These are phyloP conservation scores for Ormyrus pomaceus DNA, from an alignment of 2,888 invertebrate genomes.

Conservation along the genomic window DNA sequence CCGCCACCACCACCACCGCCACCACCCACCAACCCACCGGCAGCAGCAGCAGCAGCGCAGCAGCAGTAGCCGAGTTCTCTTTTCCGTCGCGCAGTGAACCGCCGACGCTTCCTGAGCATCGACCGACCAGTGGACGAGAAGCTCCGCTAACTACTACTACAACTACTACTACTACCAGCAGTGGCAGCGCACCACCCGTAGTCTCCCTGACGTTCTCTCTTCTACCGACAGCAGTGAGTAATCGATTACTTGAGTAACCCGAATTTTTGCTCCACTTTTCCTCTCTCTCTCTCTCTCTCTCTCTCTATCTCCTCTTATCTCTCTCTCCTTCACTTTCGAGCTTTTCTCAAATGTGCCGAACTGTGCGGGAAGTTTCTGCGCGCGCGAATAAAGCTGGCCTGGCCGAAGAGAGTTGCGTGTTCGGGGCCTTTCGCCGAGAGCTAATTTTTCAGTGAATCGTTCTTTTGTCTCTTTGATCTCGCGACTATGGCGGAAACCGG, in stretches of 20 bases:
- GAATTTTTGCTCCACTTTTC: conserved; percentile 47
- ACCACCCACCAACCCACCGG: conserved; percentile 5
- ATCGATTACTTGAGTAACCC: conserved; percentile 46
- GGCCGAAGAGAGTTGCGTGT: no score
- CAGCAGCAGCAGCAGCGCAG: conserved; percentile 26
- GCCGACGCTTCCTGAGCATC: conserved; percentile 53
- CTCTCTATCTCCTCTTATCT: neutral
- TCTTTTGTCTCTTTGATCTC: no score
- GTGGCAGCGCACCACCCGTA: neutral
- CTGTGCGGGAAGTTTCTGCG: no score
- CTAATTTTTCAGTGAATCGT: no score
- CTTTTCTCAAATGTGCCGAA: no score
- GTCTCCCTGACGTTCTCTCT: neutral
- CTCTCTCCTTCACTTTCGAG: neutral
- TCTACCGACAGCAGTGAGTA: conserved; percentile 48
- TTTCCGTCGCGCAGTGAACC: conserved; percentile 52
- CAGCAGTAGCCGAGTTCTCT: conserved; percentile 5
- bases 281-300: neutral
- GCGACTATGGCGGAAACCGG: no score
- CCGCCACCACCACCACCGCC: conserved; percentile 5
- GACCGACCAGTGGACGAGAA: conserved; percentile 21
- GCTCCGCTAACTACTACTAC: neutral
- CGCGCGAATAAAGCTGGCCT: no score
- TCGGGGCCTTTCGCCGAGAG: no score
- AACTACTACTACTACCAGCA: neutral